Base-by-base conservation (phyloP, 2,888 invertebrate species). In the Odontomyia ornata region DNA sequence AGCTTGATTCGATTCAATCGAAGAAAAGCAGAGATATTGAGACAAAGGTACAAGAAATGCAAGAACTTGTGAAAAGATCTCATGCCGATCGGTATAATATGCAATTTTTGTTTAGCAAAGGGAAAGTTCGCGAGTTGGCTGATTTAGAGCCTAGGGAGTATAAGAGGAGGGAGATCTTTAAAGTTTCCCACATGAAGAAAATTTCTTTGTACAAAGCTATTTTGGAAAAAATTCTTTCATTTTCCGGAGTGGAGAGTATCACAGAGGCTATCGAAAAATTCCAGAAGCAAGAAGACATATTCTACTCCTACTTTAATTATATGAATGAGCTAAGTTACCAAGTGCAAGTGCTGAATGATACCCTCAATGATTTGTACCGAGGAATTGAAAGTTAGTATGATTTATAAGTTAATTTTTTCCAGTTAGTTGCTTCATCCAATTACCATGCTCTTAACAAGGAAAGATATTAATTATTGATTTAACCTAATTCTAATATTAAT, bases 231-330 rank as follows among this genome's bases (percentile, higher is more conserved):
- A 75, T 80, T 28, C 69, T 79, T n/a, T 56, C 78, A 43, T 79
- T 79, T 43, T 78, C 79, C 13, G 75, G 71, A 4, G 71, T 84
- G 0, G 78, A 79, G 23, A 81, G 81, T 46, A 83, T 86, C 11
- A 82, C 82, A 4, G 80, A 83, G 30, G 84, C 85, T 1, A 85
- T 86, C 27, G 83, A 84, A 2, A 85, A 85, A 75, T 87, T 85
- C 79, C 83, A 85, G 72, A 82, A 84, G 76, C 85, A 86, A 78
- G 86, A 87, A 79, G 85, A 84, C 67, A 82, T 86, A 21, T 86
- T 85, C 76, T 86, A 86, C 77, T 86, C 87, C 0, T 85, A 85
- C 79, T 86, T 86, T 57, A 86, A 84, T 79, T 87, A 86, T 64
- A 83, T 85, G 78, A 87, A 85, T 75, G 85, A 86, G 76, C 82